Evolutionary conservation across 2,113 vertebrate genomes (phyloP).

Genomic region (Spea bombifrons): DNA sequence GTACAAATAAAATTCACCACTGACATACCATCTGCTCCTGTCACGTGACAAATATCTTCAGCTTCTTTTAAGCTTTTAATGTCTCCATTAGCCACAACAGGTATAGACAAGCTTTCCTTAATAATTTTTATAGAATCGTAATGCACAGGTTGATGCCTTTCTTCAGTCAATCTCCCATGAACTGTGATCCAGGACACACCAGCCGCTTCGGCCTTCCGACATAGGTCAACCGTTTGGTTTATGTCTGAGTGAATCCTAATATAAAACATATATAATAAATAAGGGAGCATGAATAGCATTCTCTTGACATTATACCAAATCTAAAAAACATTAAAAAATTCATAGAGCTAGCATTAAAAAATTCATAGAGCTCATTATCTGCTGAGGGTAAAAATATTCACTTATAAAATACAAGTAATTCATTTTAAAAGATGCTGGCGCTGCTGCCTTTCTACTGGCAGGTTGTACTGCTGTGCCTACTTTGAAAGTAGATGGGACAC

Average conservation of each 20-base stretch:
- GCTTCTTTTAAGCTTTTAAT: conserved; percentile 84
- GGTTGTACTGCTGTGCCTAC: too few relatives aligned
- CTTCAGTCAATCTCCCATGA: conserved; percentile 85
- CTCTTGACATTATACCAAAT: too few relatives aligned
- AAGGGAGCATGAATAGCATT: neutral
- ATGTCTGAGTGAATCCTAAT: conserved; percentile 88
- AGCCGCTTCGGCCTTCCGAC: conserved; percentile 87
- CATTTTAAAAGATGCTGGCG: too few relatives aligned
- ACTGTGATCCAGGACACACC: conserved; percentile 95
- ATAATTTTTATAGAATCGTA: conserved; percentile 90
- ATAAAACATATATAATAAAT: conserved; percentile 30
- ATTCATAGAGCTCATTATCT: too few relatives aligned
- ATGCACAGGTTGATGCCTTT: conserved; percentile 93
- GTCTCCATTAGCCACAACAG: conserved; percentile 91
- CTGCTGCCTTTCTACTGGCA: too few relatives aligned
- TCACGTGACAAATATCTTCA: conserved; percentile 73
- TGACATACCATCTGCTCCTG: conserved; percentile 84
- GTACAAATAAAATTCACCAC: neutral
- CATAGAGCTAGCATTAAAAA: too few relatives aligned
- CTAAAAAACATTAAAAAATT: too few relatives aligned
- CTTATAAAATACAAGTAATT: too few relatives aligned
- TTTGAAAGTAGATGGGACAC: too few relatives aligned
- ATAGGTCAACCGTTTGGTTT: conserved; percentile 85
- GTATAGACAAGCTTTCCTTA: conserved; percentile 85
- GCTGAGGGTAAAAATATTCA: too few relatives aligned